Evolutionary conservation across 2,888 invertebrate species (phyloP), one percentile per base, ranked within the genome.

Genomic region (Terebella lapidaria): DNA sequence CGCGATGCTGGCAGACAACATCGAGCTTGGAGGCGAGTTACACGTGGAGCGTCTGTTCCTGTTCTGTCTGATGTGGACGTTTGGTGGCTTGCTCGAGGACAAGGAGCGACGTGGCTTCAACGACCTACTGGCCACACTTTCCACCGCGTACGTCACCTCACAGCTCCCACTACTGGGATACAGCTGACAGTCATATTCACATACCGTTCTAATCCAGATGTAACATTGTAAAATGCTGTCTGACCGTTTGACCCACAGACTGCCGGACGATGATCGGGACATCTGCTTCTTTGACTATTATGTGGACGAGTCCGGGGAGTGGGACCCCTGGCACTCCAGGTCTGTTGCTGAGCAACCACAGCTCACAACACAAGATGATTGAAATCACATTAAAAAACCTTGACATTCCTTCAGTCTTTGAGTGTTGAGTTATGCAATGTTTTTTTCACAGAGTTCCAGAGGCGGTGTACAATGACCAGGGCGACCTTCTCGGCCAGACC

Each of bases 241-340:
- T 35, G 10, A 15, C 10, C n/a, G n/a, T 35, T 35, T 35, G n/a
- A 46, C 35, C 59, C 62, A 1, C 66, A 79, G 79, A 10, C 61
- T 81, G 52, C 81, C 81, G 25, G 81, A 81, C 71, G 80, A 81
- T 71, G 81, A 81, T 64, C 65, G 76, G 20, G 77, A 79, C 64
- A 79, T 81, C 62, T 76, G 75, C 66, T 77, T 79, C 62, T 81
- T 79, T 70, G 81, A 81, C 65, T 81, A 80, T 68, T 81, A 80
- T 66, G 80, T 81, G 29, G 81, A 81, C 65, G 81, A 81, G 65
- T 75, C 78, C 26, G 80, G 81, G 28, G 81, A 81, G 62, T 81
- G 81, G 81, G 80, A 81, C 56, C 77, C 77, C 1, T 81, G 81
- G 81, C 71, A 72, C 4, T 77, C 78, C 15, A 72, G 72, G 75